These are phyloP conservation scores for Euzetes globulus DNA, from an alignment of 2,888 invertebrate genomes.

Conservation along the genomic window DNA sequence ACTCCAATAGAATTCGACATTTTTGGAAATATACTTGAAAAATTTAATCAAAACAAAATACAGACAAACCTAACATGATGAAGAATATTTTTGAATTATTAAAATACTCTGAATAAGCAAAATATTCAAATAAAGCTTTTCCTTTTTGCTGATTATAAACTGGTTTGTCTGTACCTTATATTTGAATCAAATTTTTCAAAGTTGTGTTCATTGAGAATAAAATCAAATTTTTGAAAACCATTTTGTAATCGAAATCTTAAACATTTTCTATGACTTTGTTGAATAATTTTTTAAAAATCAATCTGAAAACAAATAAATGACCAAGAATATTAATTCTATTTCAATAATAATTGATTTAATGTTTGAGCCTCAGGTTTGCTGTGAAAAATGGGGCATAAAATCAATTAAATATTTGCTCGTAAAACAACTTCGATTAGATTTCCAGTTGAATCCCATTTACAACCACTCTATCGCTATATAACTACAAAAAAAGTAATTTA, in stretches of 20 bases:
- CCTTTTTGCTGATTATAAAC: too few species aligned
- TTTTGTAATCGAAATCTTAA: not conserved
- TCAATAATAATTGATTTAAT: not conserved
- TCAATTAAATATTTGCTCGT: slow-evolving; percentile 4
- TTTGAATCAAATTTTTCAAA: not conserved
- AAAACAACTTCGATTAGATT: not conserved
- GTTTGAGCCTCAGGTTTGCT: not conserved
- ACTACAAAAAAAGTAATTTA: not conserved
- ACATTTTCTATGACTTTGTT: not conserved
- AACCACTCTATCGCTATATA: not conserved
- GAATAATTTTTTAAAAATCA: not conserved
- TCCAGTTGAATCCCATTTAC: not conserved
- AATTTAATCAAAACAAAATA: not conserved
- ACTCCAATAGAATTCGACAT: not conserved
- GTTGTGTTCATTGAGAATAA: not conserved
- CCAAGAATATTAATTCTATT: not conserved
- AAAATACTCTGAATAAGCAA: too few species aligned
- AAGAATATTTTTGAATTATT: too few species aligned
- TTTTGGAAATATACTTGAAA: not conserved
- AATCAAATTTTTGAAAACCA: not conserved
- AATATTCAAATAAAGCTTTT: not conserved
- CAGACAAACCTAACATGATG: not conserved
- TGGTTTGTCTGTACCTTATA: too few species aligned
- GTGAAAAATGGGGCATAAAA: not conserved
- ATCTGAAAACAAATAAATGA: too few species aligned